These are phyloP conservation scores for Augiades crinisus DNA, from an alignment of 2,888 invertebrate genomes.

Conservation along the genomic window DNA sequence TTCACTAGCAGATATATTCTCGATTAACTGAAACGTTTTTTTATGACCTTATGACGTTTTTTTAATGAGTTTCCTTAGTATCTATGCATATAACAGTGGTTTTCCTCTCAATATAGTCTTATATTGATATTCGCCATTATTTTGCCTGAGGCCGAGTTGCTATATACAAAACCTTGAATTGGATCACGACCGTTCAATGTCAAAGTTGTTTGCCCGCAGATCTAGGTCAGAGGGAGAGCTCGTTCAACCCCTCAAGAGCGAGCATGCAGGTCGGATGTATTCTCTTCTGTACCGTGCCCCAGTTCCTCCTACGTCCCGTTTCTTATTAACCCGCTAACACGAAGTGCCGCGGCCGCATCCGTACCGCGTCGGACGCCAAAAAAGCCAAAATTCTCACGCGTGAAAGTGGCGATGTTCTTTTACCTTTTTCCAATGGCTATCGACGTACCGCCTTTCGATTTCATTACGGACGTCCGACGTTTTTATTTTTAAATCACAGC, in stretches of 20 bases:
- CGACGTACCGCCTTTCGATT: conserved; percentile 81
- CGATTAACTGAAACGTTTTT: too few species aligned
- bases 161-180: conserved; percentile 14
- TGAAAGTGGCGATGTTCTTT: conserved; percentile 75
- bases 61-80: too few species aligned
- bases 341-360: conserved; percentile 40
- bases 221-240: conserved; percentile 16
- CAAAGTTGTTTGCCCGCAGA: conserved; percentile 17
- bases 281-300: background rate
- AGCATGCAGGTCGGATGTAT: too few species aligned
- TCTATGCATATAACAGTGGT: too few species aligned
- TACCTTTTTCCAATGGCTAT: conserved; percentile 78
- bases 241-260: background rate
- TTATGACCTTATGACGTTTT: too few species aligned
- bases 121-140: background rate
- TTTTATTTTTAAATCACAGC: conserved; percentile 80
- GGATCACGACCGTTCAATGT: conserved; percentile 20
- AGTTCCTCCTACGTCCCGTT: conserved; percentile 28
- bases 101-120: too few species aligned
- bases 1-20: too few species aligned
- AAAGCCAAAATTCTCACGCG: conserved; percentile 77
- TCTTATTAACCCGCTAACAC: conserved; percentile 48
- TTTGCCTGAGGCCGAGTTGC: background rate
- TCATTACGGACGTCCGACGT: conserved; percentile 78
- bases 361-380: conserved; percentile 53